A percentile compares a stretch with the other conserved stretches of the same genome.
Conservation (phyloP, 92 coral and sea anemone species). For the Hydrozoanthus gracilis region DNA sequence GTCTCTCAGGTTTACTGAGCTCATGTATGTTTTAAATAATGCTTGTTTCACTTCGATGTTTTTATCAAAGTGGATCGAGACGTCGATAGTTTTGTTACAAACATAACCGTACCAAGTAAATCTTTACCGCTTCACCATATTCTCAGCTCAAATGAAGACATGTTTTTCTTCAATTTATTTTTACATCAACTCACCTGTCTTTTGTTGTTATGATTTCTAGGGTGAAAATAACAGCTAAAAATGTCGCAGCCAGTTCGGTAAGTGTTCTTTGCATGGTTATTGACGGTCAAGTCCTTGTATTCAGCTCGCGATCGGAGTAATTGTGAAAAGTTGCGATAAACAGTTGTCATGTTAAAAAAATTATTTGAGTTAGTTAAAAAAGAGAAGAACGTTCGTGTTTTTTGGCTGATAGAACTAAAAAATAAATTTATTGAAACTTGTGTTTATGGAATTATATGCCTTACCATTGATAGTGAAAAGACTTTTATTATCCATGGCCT, state of each 20-base stretch:
- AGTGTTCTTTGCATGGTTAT: slow-evolving; percentile 23
- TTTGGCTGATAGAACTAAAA: too few relatives aligned
- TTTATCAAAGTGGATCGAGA: not conserved
- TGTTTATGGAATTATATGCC: too few relatives aligned
- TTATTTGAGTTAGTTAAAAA: too few relatives aligned
- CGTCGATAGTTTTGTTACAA: slow-evolving; percentile 22
- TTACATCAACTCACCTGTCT: not conserved
- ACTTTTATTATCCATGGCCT: too few relatives aligned
- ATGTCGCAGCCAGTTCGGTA: slow-evolving; percentile 98
- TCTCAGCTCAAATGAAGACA: not conserved
- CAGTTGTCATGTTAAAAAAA: too few relatives aligned
- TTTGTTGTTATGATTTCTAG: slow-evolving; percentile 33
- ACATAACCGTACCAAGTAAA: not conserved
- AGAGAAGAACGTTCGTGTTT: too few relatives aligned
- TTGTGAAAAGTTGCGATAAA: too few relatives aligned
- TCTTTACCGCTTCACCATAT: not conserved
- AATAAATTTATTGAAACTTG: too few relatives aligned
- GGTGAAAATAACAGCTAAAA: slow-evolving; percentile 60
- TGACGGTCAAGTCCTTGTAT: too few relatives aligned
- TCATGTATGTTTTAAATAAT: not conserved
- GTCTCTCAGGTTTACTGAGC: not conserved
- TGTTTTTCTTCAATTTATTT: not conserved
- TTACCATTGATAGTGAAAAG: too few relatives aligned
- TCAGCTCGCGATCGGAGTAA: too few relatives aligned
- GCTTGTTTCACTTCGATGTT: not conserved